Conservation (phyloP, 2,888 invertebrate species). For the Tipula unca region DNA sequence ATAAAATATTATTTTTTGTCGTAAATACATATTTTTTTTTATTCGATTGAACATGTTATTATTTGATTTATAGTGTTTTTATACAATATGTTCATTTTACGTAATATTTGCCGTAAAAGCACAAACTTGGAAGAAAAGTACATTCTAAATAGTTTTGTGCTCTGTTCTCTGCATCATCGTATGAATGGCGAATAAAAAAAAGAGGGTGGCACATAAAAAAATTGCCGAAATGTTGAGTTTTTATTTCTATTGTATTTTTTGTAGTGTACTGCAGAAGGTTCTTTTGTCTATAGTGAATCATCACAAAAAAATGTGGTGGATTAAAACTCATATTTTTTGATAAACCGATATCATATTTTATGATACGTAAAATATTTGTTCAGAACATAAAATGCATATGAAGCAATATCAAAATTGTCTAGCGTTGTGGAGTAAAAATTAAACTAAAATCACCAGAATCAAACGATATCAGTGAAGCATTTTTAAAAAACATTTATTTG, state of each 20-base stretch:
- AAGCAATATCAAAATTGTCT: background rate
- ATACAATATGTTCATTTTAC: background rate
- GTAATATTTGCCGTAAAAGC: background rate
- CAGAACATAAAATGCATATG: background rate
- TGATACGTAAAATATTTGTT: background rate
- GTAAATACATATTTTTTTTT: background rate
- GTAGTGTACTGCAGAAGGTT: background rate
- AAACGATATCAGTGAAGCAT: too few relatives aligned
- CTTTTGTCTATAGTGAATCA: background rate
- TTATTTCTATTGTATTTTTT: background rate
- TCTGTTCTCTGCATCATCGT: background rate
- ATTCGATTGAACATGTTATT: background rate
- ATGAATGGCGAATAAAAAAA: background rate
- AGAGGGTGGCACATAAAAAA: background rate
- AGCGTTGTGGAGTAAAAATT: background rate
- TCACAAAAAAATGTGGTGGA: background rate
- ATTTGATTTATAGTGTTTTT: background rate
- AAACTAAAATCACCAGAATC: background rate
- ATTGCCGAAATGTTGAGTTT: background rate
- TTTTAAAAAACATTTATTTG: too few relatives aligned
- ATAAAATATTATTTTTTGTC: too few relatives aligned
- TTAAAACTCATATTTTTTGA: background rate
- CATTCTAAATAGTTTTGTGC: background rate
- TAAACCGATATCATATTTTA: too few relatives aligned
- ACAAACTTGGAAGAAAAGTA: background rate